Percentiles rank a stretch among this genome's conserved stretches.
Evolutionary conservation across 2,888 invertebrate genomes (phyloP).

Genomic region (Drosophila anomalipes): DNA sequence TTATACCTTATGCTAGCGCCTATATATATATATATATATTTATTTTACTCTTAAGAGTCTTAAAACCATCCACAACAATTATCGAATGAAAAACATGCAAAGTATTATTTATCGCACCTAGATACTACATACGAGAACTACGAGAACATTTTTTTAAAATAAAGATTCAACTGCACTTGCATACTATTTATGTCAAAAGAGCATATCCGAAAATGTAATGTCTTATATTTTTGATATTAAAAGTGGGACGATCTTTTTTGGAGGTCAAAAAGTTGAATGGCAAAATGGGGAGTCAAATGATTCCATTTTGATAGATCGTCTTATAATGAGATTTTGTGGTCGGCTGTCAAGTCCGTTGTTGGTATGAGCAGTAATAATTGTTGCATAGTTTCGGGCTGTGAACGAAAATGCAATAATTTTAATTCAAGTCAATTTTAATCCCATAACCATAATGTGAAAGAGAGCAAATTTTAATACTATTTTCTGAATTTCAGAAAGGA

Average conservation of each 20-base stretch:
- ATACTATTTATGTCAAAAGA: conserved; percentile 55
- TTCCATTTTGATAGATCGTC: not conserved
- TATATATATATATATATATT: conserved; percentile 47
- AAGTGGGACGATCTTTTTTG: not conserved
- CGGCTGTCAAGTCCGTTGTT: rapidly evolving
- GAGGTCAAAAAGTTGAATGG: not conserved
- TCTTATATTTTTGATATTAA: conserved; percentile 2
- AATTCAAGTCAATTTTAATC: not conserved
- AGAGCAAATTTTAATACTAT: not conserved
- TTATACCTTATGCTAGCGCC: conserved; percentile 49
- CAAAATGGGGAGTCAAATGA: not conserved
- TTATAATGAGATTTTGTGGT: not conserved
- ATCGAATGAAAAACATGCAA: conserved; percentile 47
- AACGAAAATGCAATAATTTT: not conserved
- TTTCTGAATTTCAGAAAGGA: no score
- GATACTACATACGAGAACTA: conserved; percentile 36
- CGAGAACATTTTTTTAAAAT: conserved; percentile 52
- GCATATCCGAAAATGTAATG: conserved; percentile 14
- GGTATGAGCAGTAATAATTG: not conserved
- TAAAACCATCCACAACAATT: conserved; percentile 41
- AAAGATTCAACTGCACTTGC: conserved; percentile 52
- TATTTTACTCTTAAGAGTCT: conserved; percentile 21
- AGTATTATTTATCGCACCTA: conserved; percentile 74
- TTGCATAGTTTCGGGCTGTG: conserved; percentile 9
- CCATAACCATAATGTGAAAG: not conserved